Evolutionary conservation across 2,113 vertebrate species (phyloP).

Genomic region (Coptodon rendalli): DNA sequence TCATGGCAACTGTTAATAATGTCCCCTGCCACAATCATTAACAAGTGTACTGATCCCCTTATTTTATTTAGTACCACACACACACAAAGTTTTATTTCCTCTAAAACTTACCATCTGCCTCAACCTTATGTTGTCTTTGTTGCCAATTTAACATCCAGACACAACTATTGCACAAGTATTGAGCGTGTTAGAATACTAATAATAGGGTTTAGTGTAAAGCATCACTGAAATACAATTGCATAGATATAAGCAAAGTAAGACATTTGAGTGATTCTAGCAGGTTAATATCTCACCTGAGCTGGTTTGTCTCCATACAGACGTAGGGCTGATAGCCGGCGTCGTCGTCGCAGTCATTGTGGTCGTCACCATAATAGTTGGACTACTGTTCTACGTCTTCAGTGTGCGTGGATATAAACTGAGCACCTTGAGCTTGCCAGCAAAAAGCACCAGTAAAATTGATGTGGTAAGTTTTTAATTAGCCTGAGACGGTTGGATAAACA

Average conservation of each 20-base stretch:
- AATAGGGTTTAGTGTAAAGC: background rate
- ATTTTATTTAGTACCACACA: background rate
- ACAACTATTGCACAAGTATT: background rate
- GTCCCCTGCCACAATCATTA: background rate
- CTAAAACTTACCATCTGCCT: background rate
- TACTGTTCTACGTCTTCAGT: slow-evolving; percentile 55
- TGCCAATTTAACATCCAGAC: background rate
- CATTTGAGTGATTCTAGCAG: background rate
- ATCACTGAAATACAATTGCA: background rate
- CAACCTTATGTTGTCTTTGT: background rate
- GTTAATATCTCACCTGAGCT: background rate
- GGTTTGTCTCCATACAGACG: background rate
- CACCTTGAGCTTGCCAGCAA: slow-evolving; percentile 28
- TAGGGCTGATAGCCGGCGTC: slow-evolving; percentile 31
- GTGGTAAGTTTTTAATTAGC: slow-evolving; percentile 53
- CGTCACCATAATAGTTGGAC: slow-evolving; percentile 21
- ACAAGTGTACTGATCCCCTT: background rate
- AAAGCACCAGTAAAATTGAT: background rate
- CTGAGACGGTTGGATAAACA: rapidly evolving
- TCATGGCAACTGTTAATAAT: background rate
- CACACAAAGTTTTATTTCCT: background rate
- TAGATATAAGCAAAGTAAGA: background rate
- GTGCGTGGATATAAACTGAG: slow-evolving; percentile 55
- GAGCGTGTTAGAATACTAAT: background rate
- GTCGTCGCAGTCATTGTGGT: slow-evolving; percentile 44